These are phyloP conservation scores for Himantopus leucocephalus DNA, from an alignment of 2,113 vertebrate genomes.

Conservation along the genomic window DNA sequence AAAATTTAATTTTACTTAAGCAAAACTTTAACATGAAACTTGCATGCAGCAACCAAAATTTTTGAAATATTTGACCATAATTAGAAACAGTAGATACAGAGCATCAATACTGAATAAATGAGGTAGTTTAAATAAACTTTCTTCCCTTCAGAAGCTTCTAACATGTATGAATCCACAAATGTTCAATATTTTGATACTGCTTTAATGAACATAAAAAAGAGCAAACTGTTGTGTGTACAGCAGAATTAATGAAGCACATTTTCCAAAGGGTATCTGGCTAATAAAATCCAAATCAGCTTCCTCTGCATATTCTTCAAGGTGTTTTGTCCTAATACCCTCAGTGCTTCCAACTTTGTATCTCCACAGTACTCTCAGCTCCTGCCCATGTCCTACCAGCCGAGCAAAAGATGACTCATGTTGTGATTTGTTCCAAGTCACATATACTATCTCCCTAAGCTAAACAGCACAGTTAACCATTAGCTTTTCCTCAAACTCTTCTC, in stretches of 20 bases:
- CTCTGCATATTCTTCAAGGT: background rate
- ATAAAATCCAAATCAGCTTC: background rate
- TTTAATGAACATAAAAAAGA: background rate
- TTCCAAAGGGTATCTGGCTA: background rate
- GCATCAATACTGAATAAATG: background rate
- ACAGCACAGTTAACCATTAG: background rate
- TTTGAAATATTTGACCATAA: background rate
- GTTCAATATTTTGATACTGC: background rate
- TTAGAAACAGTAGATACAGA: background rate
- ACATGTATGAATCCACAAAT: background rate
- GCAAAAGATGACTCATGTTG: background rate
- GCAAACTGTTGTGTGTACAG: background rate
- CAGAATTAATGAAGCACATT: background rate
- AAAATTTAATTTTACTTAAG: background rate
- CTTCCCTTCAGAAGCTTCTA: background rate
- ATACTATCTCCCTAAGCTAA: background rate
- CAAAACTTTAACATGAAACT: background rate
- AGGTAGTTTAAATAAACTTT: background rate
- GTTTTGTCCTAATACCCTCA: background rate
- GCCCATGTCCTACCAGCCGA: background rate
- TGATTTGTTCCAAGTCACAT: background rate
- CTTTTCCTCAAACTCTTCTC: background rate
- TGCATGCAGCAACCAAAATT: background rate
- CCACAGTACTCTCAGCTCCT: background rate
- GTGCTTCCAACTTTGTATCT: background rate